phyloP scores from a whole-genome alignment of 2,113 vertebrate genomes.

The Sterrhoptilus dennistouni region DNA sequence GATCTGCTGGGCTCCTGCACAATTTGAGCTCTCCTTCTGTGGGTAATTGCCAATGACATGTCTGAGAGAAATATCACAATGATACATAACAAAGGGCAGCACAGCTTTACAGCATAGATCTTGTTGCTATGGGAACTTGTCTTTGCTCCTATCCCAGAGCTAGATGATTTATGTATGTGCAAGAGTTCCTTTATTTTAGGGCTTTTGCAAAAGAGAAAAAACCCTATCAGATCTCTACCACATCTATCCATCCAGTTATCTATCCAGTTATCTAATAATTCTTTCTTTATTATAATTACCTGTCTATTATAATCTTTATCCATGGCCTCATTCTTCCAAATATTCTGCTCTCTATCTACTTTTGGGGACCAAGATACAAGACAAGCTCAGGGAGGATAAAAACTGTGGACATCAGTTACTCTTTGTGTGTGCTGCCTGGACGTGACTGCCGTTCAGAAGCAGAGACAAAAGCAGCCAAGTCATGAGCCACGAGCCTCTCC shows the following conservation, averaged over 20 bases:
- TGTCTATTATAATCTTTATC: slow-evolving; percentile 44
- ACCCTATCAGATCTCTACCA: slow-evolving; percentile 35
- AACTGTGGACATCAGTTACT: neutral
- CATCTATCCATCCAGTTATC: slow-evolving; percentile 30
- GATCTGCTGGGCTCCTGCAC: slow-evolving; percentile 65
- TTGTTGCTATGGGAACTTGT: slow-evolving; percentile 76
- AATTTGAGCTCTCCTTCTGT: slow-evolving; percentile 73
- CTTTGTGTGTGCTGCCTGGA: neutral
- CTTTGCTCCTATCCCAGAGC: slow-evolving; percentile 67
- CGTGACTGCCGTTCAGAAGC: neutral
- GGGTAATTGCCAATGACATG: slow-evolving; percentile 76
- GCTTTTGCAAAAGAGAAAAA: slow-evolving; percentile 56
- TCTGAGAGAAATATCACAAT: slow-evolving; percentile 76
- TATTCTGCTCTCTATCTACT: neutral
- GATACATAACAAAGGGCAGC: slow-evolving; percentile 76
- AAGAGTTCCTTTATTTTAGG: slow-evolving; percentile 72
- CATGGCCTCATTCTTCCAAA: slow-evolving; percentile 1
- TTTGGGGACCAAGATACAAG: neutral
- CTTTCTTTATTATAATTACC: slow-evolving; percentile 66
- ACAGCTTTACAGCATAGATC: slow-evolving; percentile 73
- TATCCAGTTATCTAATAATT: slow-evolving; percentile 61
- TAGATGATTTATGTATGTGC: slow-evolving; percentile 75
- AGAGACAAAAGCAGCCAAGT: neutral
- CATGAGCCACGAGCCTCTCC: neutral
- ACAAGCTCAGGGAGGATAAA: neutral